Percentiles rank a stretch among this genome's conserved stretches.
These are phyloP conservation scores for Spheniscus humboldti DNA, from an alignment of 2,797 vertebrate species.

Conservation along the genomic window DNA sequence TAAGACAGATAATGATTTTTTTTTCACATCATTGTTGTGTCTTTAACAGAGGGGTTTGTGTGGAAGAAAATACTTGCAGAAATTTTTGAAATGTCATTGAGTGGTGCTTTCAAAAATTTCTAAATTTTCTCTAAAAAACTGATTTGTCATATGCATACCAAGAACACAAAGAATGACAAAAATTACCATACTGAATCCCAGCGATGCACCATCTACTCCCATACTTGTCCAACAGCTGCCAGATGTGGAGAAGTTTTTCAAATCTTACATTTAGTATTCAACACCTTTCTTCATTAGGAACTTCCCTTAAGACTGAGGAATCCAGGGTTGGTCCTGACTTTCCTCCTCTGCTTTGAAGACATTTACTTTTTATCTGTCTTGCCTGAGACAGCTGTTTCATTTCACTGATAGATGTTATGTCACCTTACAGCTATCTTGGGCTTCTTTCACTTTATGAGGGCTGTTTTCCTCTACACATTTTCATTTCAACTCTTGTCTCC, in stretches of 20 bases:
- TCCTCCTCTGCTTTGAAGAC: constrained; percentile 75
- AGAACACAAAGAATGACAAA: not conserved
- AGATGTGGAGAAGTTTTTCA: not conserved
- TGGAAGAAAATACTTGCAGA: not conserved
- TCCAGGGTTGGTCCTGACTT: constrained; percentile 1
- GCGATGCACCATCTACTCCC: not conserved
- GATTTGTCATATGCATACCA: not conserved
- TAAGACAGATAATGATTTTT: not conserved
- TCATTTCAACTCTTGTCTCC: constrained; percentile 67
- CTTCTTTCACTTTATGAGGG: constrained; percentile 81
- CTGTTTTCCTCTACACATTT: constrained; percentile 72
- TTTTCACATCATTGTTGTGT: not conserved
- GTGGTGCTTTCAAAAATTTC: not conserved
- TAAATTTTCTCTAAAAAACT: not conserved
- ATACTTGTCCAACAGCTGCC: not conserved
- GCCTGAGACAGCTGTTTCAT: constrained; percentile 81
- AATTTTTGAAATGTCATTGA: not conserved
- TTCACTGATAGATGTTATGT: constrained; percentile 88
- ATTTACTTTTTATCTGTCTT: constrained; percentile 79
- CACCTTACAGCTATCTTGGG: constrained; percentile 74
- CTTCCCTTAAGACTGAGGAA: not conserved
- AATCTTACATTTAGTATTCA: not conserved
- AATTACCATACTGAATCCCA: not conserved
- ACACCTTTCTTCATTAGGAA: not conserved
- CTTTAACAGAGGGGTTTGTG: not conserved